These are phyloP conservation scores for Clanis bilineata DNA, from an alignment of 2,888 invertebrate genomes.

Conservation along the genomic window DNA sequence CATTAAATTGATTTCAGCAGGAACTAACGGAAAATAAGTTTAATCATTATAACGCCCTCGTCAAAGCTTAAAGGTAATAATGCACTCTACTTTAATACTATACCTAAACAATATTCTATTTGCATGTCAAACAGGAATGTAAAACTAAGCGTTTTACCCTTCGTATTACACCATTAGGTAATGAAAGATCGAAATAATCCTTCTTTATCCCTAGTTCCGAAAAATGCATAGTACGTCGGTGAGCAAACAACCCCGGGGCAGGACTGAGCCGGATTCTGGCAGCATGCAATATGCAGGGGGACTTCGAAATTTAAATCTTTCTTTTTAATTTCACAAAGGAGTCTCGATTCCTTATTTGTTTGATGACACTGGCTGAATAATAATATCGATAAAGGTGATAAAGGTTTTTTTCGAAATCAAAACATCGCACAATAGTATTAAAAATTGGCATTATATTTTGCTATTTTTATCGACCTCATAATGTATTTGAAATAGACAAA, in stretches of 20 bases:
- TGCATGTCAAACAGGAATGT: slow-evolving; percentile 6
- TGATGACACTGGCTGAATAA: slow-evolving; percentile 6
- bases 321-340: slow-evolving; percentile 24
- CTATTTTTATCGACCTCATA: background rate
- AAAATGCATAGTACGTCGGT: slow-evolving; percentile 42
- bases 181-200: slow-evolving; percentile 71
- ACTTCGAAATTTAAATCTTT: slow-evolving; percentile 56
- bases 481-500: no score
- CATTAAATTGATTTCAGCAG: no score
- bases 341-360: slow-evolving; percentile 17
- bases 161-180: slow-evolving; percentile 39
- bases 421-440: background rate
- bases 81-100: slow-evolving; percentile 1
- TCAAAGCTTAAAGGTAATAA: background rate
- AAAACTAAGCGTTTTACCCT: slow-evolving; percentile 13
- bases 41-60: no score
- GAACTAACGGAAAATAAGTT: background rate
- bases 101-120: slow-evolving; percentile 7
- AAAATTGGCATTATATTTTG: background rate
- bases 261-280: slow-evolving; percentile 30
- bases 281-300: slow-evolving; percentile 50
- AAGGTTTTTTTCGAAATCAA: background rate
- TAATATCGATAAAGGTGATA: slow-evolving; percentile 22
- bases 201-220: slow-evolving; percentile 35
- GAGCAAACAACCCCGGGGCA: slow-evolving; percentile 62